Evolutionary conservation across 2,888 invertebrate genomes (phyloP).

Genomic region (Lepeophtheirus nordmannii): DNA sequence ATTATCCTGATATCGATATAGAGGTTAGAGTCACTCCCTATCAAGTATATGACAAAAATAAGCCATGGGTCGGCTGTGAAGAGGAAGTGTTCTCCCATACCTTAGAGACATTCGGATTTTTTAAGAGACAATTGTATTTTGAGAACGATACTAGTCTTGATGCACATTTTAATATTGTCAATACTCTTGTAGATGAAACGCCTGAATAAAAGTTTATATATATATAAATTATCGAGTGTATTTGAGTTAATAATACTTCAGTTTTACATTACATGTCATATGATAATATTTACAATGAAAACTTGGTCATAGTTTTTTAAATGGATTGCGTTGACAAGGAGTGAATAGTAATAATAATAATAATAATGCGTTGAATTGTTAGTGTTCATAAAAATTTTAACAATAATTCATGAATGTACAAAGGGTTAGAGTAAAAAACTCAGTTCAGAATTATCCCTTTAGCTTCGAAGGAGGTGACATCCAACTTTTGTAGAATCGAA

Average conservation of each 20-base stretch:
- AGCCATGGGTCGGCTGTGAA: constrained; percentile 60
- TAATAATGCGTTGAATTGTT: too few species aligned
- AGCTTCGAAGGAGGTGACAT: constrained; percentile 1
- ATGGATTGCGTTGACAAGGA: too few species aligned
- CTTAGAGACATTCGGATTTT: constrained; percentile 48
- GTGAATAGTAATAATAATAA: too few species aligned
- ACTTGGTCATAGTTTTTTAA: too few species aligned
- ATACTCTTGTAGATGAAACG: neutral
- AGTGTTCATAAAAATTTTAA: too few species aligned
- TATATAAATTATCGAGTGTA: too few species aligned
- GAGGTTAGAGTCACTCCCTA: constrained; percentile 77
- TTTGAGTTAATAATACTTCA: too few species aligned
- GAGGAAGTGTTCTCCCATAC: constrained; percentile 56
- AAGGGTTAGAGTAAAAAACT: neutral
- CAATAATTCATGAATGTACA: too few species aligned
- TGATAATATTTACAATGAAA: too few species aligned
- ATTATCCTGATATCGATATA: constrained; percentile 48
- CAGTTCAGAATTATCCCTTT: neutral
- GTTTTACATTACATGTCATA: too few species aligned
- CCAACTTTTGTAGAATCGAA: constrained; percentile 1
- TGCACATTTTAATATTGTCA: constrained; percentile 61
- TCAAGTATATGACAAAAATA: constrained; percentile 55
- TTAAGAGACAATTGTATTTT: constrained; percentile 49
- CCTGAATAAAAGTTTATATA: too few species aligned
- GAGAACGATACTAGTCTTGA: constrained; percentile 45